Conservation (phyloP, 2,797 vertebrate species). For the Dipus sagitta region DNA sequence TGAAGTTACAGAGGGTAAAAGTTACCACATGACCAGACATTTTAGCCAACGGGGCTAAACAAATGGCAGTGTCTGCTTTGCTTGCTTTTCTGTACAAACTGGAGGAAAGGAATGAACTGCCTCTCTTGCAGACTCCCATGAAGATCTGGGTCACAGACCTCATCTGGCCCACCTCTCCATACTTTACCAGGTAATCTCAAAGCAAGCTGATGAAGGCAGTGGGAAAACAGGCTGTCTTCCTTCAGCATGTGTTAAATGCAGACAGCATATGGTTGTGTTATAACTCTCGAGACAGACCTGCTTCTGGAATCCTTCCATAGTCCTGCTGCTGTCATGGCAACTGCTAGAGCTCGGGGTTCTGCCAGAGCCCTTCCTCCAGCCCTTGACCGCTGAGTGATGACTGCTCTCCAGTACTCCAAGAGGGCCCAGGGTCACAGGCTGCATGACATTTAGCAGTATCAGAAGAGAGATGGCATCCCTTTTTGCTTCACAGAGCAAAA, state of each 20-base stretch:
- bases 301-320: slow-evolving; percentile 67
- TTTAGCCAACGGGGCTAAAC: neutral
- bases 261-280: slow-evolving; percentile 54
- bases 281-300: slow-evolving; percentile 69
- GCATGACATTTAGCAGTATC: neutral
- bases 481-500: slow-evolving; percentile 12
- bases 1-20: neutral
- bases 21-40: neutral
- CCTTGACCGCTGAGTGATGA: slow-evolving; percentile 63
- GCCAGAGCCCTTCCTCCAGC: slow-evolving; percentile 52
- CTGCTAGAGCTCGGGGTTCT: slow-evolving; percentile 76
- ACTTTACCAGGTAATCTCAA: slow-evolving; percentile 43
- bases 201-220: slow-evolving; percentile 38
- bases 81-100: neutral
- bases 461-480: neutral
- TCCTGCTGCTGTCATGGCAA: slow-evolving; percentile 83
- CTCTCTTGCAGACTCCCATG: neutral
- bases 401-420: slow-evolving; percentile 53
- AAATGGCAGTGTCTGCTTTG: neutral
- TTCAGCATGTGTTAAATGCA: slow-evolving; percentile 34
- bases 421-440: slow-evolving; percentile 34
- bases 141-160: neutral
- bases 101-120: neutral
- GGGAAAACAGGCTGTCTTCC: slow-evolving; percentile 50
- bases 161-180: neutral